Evolutionary conservation across 2,888 invertebrate genomes (phyloP).

Genomic region (Lasioglossum figueresi): DNA sequence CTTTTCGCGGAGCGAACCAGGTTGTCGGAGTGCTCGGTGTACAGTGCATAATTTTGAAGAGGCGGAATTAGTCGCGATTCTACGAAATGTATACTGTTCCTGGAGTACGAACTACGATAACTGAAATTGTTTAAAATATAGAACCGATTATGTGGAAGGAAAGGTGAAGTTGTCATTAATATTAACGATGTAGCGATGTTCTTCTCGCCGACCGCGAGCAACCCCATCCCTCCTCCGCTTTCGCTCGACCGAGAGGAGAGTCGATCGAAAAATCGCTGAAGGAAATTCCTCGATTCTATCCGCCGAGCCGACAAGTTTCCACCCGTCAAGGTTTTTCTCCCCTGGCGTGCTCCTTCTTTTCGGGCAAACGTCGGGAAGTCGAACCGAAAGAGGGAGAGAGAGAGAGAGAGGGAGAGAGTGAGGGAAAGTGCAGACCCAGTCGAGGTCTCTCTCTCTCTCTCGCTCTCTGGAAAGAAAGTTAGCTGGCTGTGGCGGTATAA

Average conservation of each 20-base stretch:
- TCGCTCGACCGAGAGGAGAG: neutral
- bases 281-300: slow-evolving; percentile 39
- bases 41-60: neutral
- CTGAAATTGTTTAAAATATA: too few species aligned
- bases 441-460: neutral
- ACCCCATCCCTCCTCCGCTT: neutral
- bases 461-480: slow-evolving; percentile 65
- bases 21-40: too few species aligned
- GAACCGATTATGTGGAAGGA: too few species aligned
- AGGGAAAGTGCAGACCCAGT: neutral
- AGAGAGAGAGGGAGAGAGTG: slow-evolving; percentile 10
- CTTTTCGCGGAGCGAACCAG: too few species aligned
- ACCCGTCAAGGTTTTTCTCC: slow-evolving; percentile 31
- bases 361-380: slow-evolving; percentile 49
- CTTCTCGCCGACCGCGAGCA: neutral
- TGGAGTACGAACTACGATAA: too few species aligned
- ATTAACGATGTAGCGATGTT: neutral
- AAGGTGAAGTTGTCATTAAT: too few species aligned
- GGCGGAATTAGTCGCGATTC: too few species aligned
- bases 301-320: slow-evolving; percentile 14
- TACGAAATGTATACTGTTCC: too few species aligned
- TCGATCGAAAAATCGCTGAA: slow-evolving; percentile 46
- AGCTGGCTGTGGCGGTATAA: slow-evolving; percentile 68
- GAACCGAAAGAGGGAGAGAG: slow-evolving; percentile 24
- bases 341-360: slow-evolving; percentile 45